Percentiles rank a stretch among this genome's conserved stretches.
Conservation (phyloP, 2,797 vertebrate genomes). For the Tragopan temminckii region DNA sequence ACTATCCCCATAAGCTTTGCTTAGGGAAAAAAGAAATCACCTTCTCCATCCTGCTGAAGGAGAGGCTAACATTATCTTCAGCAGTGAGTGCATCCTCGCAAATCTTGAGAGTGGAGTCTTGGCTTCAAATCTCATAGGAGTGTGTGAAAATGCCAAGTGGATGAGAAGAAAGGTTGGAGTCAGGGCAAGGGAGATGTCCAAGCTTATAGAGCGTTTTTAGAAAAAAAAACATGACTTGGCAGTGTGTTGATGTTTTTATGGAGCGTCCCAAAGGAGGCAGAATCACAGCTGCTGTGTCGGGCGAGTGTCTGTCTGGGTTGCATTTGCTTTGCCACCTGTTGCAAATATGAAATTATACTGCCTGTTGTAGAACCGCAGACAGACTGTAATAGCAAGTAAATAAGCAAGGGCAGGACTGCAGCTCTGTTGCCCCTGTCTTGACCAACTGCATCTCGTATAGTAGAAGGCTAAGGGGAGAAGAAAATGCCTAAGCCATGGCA, state of each 20-base stretch:
- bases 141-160: neutral
- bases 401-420: neutral
- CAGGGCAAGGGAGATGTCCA: neutral
- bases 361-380: neutral
- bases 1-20: accelerated
- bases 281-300: slow-evolving; percentile 35
- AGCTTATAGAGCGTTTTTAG: neutral
- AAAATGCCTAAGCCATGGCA: neutral
- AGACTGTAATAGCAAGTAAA: slow-evolving; percentile 3
- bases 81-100: accelerated
- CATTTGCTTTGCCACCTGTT: slow-evolving; percentile 55
- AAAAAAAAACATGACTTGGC: neutral
- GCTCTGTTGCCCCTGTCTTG: neutral
- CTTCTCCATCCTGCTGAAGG: neutral
- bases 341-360: neutral
- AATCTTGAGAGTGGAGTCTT: neutral
- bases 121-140: neutral
- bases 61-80: neutral
- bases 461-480: neutral
- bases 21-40: neutral
- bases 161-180: neutral
- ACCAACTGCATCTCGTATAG: neutral
- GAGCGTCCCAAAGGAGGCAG: neutral
- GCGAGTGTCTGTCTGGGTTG: neutral
- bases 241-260: neutral